These are phyloP conservation scores for Smutsia gigantea DNA, from an alignment of 2,797 vertebrate species.

Conservation along the genomic window DNA sequence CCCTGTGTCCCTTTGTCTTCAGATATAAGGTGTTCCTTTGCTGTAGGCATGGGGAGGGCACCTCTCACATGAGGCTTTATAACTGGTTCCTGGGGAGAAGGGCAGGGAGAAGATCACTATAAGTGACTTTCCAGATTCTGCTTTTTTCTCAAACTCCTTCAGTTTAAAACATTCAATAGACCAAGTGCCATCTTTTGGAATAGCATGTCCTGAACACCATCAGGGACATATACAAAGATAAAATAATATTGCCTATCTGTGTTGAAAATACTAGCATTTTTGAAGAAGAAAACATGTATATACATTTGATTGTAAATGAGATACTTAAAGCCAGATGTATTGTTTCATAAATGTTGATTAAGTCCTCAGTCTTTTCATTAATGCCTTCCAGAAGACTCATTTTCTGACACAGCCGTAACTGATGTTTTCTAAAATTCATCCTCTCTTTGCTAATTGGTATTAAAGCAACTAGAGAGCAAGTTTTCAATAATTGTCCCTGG, in stretches of 20 bases:
- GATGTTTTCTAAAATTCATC: background rate
- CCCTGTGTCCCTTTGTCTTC: background rate
- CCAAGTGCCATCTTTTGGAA: background rate
- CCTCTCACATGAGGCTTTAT: background rate
- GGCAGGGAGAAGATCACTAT: background rate
- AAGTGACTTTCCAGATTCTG: background rate
- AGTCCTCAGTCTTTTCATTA: background rate
- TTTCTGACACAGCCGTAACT: background rate
- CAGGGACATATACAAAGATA: background rate
- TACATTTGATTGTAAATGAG: background rate
- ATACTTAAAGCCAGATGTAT: background rate
- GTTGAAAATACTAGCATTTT: background rate
- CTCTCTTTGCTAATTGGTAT: background rate
- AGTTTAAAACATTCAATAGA: background rate
- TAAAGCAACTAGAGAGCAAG: background rate
- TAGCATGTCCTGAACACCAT: background rate
- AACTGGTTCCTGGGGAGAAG: background rate
- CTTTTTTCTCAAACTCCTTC: background rate
- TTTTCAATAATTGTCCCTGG: background rate
- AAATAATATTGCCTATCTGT: background rate
- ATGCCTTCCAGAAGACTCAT: background rate
- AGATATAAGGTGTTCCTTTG: background rate
- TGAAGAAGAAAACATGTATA: background rate
- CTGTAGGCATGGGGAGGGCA: background rate
- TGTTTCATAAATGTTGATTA: background rate